Evolutionary conservation across 2,888 invertebrate genomes (phyloP).

Genomic region (Chaetogeoica ovagalla): DNA sequence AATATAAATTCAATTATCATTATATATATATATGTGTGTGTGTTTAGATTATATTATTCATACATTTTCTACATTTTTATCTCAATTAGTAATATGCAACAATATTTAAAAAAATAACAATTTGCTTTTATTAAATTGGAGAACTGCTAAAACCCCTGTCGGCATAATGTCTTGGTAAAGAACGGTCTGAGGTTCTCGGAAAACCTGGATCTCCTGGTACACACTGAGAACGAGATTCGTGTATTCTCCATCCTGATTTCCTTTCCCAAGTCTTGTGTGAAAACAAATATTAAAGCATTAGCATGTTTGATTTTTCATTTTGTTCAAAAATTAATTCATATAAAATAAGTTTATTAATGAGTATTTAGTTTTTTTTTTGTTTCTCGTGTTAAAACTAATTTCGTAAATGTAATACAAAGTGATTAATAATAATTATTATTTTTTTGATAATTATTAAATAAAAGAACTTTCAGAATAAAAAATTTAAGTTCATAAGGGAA

Average conservation of each 20-base stretch:
- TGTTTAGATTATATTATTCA: slow-evolving; percentile 13
- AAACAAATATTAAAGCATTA: not conserved
- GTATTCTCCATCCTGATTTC: slow-evolving; percentile 73
- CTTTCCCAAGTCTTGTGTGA: slow-evolving; percentile 73
- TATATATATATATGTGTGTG: not conserved
- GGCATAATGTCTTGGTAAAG: slow-evolving; percentile 69
- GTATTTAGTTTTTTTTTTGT: no score
- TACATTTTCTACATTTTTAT: slow-evolving; percentile 34
- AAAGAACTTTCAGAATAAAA: no score
- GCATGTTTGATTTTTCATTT: no score
- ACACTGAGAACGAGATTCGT: slow-evolving; percentile 64
- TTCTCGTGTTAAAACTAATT: no score
- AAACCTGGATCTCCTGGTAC: slow-evolving; percentile 73
- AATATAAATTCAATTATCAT: not conserved
- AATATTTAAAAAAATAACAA: slow-evolving; percentile 1
- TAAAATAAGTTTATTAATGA: no score
- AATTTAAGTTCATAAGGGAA: not conserved
- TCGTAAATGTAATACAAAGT: no score
- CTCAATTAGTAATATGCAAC: slow-evolving; percentile 7
- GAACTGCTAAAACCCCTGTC: slow-evolving; percentile 73
- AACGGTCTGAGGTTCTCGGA: slow-evolving; percentile 67
- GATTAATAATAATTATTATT: no score
- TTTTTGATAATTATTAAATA: no score
- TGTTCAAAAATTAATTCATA: no score
- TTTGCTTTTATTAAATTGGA: slow-evolving; percentile 59